These are phyloP conservation scores for Nannospalax galili DNA, from an alignment of 2,113 vertebrate genomes.

Conservation along the genomic window DNA sequence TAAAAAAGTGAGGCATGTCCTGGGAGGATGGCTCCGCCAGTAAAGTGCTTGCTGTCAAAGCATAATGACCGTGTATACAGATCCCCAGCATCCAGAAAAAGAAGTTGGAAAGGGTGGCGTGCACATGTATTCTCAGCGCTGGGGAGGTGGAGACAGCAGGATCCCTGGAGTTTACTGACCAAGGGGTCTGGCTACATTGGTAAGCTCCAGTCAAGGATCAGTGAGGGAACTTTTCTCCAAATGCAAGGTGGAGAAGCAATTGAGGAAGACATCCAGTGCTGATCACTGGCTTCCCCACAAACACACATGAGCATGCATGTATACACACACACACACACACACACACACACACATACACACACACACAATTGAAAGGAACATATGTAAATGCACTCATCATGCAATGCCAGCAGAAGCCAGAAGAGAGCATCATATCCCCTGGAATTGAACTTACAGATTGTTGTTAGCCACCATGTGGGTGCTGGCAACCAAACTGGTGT, in stretches of 20 bases:
- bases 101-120: neutral
- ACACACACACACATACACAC: neutral
- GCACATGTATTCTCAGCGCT: neutral
- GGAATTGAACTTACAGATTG: too few species aligned
- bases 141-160: neutral
- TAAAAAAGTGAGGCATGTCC: neutral
- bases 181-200: neutral
- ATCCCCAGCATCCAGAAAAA: neutral
- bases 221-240: neutral
- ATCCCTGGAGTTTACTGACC: too few species aligned
- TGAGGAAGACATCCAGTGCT: neutral
- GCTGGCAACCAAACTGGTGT: too few species aligned
- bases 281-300: neutral
- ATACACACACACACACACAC: neutral
- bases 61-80: neutral
- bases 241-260: neutral
- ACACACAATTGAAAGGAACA: too few species aligned
- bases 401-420: too few species aligned
- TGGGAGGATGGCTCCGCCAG: neutral
- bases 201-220: neutral
- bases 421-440: too few species aligned
- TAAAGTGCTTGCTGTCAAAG: neutral
- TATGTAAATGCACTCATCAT: too few species aligned
- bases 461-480: too few species aligned
- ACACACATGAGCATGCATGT: neutral